Conservation (phyloP, 1,140 invertebrate species). For the Ceratosolen solmsi region DNA sequence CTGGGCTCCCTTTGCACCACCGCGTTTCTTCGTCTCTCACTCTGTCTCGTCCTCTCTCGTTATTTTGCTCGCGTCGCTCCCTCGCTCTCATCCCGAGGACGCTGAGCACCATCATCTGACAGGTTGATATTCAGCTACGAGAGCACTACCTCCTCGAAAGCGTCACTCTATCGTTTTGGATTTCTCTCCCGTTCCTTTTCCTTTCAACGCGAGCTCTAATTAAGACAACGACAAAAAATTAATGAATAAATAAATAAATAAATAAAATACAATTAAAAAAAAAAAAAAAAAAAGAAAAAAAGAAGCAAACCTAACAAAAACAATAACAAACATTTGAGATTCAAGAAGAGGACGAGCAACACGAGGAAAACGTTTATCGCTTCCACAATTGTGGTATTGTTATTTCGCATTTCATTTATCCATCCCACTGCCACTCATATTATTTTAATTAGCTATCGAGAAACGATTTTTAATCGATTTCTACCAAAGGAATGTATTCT, state of each 20-base stretch:
- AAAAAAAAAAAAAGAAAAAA: too few relatives aligned
- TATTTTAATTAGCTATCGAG: neutral
- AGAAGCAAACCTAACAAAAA: too few relatives aligned
- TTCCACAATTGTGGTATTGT: too few relatives aligned
- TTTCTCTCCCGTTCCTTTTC: slow-evolving; percentile 13
- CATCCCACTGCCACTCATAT: too few relatives aligned
- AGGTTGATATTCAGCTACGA: slow-evolving; percentile 57
- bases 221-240: too few relatives aligned
- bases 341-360: too few relatives aligned
- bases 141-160: slow-evolving; percentile 41
- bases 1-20: neutral
- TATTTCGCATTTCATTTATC: too few relatives aligned
- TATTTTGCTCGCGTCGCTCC: neutral
- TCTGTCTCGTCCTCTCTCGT: slow-evolving; percentile 30
- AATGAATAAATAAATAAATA: too few relatives aligned
- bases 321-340: too few relatives aligned
- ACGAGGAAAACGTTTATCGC: too few relatives aligned
- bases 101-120: slow-evolving; percentile 57
- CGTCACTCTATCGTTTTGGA: slow-evolving; percentile 6
- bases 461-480: neutral
- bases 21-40: neutral
- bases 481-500: neutral
- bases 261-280: too few relatives aligned
- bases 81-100: neutral
- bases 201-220: neutral